Percentiles rank a stretch among this genome's conserved stretches.
phyloP scores from a whole-genome alignment of 2,888 invertebrate species.

The Limnephilus lunatus region DNA sequence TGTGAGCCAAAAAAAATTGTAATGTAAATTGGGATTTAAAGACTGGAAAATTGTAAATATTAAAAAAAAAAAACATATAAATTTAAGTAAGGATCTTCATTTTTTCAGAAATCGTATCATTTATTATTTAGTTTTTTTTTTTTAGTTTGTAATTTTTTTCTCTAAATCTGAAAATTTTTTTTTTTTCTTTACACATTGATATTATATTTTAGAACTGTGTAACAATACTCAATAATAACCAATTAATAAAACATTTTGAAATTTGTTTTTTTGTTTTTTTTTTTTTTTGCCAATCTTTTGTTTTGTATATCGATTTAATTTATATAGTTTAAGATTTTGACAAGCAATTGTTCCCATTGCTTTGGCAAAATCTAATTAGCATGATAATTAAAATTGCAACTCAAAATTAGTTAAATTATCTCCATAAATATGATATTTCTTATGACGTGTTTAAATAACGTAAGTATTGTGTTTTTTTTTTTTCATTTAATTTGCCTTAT shows the following conservation, averaged over 20 bases:
- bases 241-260: too few species aligned
- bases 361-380: not conserved
- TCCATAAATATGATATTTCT: too few species aligned
- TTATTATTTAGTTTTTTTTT: not conserved
- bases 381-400: not conserved
- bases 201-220: not conserved
- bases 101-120: not conserved
- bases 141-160: not conserved
- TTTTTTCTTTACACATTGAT: not conserved
- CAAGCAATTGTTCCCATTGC: not conserved
- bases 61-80: not conserved
- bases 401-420: too few species aligned
- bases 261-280: too few species aligned
- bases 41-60: conserved; percentile 2
- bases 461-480: not conserved
- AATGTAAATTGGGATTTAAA: not conserved
- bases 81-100: not conserved
- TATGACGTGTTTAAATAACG: too few species aligned
- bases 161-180: not conserved
- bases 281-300: not conserved
- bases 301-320: not conserved
- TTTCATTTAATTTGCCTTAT: too few species aligned
- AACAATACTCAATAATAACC: not conserved
- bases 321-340: not conserved
- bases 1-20: not conserved